Evolutionary conservation across 1,140 invertebrate species (phyloP), one percentile per base, ranked within the genome.

Genomic region (Trichonephila clavipes): DNA sequence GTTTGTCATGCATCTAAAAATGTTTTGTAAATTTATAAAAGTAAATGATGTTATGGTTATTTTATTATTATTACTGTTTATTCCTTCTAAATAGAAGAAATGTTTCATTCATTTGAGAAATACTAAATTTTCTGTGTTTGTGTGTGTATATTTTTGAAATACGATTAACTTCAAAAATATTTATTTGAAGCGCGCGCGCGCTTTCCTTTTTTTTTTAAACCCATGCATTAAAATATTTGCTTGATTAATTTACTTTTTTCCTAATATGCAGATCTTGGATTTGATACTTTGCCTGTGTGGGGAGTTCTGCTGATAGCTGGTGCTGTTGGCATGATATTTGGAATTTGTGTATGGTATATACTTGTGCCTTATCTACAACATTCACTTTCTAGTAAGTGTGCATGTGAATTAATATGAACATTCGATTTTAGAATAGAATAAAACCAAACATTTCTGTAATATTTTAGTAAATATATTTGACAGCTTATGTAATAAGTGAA

Each of bases 261-360:
- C 61, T 14, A 62, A 62, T 62, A 19, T 62, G 19, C 59, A 94
- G 98, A 99, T 95, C 96, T 99, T 91, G 97, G 97, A 95, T 97
- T 99, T 97, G 97, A 99, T 95, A 97, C 97, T 91, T 97, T 99
- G 95, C 98, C 98, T 16, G 96, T 98, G 94, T 99, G 98, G 97
- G 97, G 97, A 69, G 98, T 98, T n/a, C 95, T 98, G 62, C 96
- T 97, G 59, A 96, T 97, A 21, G 97, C 98, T 83, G 85, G 97
- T 72, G 96, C 96, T 0, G 94, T 97, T 28, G 98, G 98, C 0
- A 94, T 97, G 8, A 81, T 98, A 40, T 96, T 97, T 66, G 97
- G 97, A 51, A 24, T 98, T 1, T 95, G 98, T 81, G 98, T 99
- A 14, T 97, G 97, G 94, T 95, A 98, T 58, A 96, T 98, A 81